Conservation (phyloP, 2,797 vertebrate genomes). For the Falco columbarius region DNA sequence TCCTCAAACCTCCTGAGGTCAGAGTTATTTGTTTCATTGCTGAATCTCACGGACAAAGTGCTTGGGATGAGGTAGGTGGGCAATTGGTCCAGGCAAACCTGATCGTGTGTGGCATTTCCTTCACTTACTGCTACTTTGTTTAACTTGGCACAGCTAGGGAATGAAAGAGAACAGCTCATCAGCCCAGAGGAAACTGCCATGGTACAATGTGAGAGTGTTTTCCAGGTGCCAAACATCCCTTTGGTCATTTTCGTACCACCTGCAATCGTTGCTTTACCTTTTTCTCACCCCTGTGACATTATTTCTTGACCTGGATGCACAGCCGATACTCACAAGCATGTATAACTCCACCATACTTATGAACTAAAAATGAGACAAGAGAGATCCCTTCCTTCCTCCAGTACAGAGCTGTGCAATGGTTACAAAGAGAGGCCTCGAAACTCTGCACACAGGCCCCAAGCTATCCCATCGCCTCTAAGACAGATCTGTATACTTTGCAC, state of each 20-base stretch:
- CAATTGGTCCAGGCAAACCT: not conserved
- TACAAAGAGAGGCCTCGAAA: not conserved
- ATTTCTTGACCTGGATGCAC: not conserved
- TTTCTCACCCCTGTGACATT: not conserved
- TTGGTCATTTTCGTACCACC: not conserved
- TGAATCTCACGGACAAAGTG: not conserved
- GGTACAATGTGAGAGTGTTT: not conserved
- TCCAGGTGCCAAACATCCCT: not conserved
- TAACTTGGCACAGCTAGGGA: slow-evolving; percentile 19
- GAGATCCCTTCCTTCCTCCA: not conserved
- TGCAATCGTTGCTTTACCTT: not conserved
- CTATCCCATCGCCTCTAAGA: not conserved
- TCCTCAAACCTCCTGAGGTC: not conserved
- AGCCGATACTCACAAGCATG: not conserved
- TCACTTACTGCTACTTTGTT: not conserved
- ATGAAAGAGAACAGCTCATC: not conserved
- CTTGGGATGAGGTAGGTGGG: not conserved
- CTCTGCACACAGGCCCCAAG: not conserved
- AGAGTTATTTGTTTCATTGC: not conserved
- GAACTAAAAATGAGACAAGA: not conserved
- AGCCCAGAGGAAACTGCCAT: fast-evolving
- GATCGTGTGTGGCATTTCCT: slow-evolving; percentile 45
- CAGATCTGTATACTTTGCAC: not conserved
- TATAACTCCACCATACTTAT: not conserved
- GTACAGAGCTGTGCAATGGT: not conserved